These are phyloP conservation scores for Branchellion lobata DNA, from an alignment of 2,888 invertebrate species.

Conservation along the genomic window DNA sequence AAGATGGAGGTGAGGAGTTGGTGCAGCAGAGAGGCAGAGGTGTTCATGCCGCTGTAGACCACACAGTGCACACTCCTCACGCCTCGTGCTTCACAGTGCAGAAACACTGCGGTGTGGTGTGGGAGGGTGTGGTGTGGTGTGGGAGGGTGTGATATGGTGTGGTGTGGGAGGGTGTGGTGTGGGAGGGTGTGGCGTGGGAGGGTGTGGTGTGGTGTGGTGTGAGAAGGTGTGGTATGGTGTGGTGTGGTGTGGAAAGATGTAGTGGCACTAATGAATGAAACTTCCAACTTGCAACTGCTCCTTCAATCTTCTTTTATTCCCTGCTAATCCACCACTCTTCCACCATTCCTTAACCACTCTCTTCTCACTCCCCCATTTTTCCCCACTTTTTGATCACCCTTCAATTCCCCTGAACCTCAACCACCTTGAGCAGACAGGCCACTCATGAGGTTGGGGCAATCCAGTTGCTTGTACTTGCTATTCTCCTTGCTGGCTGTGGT, in stretches of 20 bases:
- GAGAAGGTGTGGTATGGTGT: neutral
- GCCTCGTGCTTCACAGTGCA: neutral
- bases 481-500: neutral
- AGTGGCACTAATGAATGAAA: neutral
- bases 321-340: too few relatives aligned
- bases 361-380: too few relatives aligned
- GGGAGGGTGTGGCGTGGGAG: neutral
- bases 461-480: neutral
- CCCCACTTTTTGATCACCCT: too few relatives aligned
- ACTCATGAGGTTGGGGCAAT: neutral
- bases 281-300: neutral
- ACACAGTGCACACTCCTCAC: neutral
- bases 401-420: too few relatives aligned
- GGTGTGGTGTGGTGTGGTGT: neutral
- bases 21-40: neutral
- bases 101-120: neutral
- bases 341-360: too few relatives aligned
- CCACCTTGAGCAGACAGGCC: neutral
- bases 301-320: too few relatives aligned
- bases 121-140: too few relatives aligned
- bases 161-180: neutral
- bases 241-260: neutral
- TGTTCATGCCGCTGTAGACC: neutral
- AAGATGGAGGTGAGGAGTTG: neutral
- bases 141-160: too few relatives aligned